These are phyloP conservation scores for Chrysolophus pictus DNA, from an alignment of 2,797 vertebrate species.

Conservation along the genomic window DNA sequence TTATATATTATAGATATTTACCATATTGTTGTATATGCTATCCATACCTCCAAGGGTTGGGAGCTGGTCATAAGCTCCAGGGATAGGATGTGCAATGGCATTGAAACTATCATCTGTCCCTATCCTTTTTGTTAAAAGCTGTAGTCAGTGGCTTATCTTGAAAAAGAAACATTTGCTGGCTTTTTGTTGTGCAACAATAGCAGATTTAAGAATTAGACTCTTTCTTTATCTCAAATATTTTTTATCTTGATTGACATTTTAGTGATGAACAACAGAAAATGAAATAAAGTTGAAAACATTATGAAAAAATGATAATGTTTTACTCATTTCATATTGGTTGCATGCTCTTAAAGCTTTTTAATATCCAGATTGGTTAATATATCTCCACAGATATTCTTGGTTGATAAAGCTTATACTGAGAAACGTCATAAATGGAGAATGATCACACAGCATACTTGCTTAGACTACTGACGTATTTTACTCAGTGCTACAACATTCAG, in stretches of 20 bases:
- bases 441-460: background rate
- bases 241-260: background rate
- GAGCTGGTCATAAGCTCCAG: background rate
- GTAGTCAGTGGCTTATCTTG: background rate
- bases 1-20: background rate
- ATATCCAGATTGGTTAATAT: background rate
- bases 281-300: background rate
- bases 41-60: background rate
- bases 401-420: background rate
- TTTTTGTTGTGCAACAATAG: background rate
- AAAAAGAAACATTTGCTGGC: background rate
- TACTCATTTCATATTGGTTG: constrained; percentile 15
- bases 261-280: background rate
- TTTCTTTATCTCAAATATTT: background rate
- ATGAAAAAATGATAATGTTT: constrained; percentile 6
- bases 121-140: background rate
- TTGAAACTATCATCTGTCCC: background rate
- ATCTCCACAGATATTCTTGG: background rate
- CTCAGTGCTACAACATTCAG: background rate
- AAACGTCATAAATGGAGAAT: background rate
- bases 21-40: background rate
- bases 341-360: constrained; percentile 24
- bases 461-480: background rate
- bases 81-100: background rate
- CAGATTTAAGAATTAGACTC: background rate